Conservation (phyloP, 2,888 invertebrate genomes). For the Heliconius cydno region DNA sequence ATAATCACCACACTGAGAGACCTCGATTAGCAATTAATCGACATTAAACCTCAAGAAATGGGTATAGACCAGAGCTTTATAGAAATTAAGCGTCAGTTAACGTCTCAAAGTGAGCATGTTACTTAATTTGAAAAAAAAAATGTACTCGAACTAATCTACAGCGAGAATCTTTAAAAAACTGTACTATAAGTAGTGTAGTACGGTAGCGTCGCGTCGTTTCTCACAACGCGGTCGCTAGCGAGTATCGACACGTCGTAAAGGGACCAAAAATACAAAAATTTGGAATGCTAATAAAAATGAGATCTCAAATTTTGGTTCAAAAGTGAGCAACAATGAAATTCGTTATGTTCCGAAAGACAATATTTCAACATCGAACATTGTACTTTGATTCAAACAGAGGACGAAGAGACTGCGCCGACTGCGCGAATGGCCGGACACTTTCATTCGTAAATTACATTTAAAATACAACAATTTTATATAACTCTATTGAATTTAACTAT, state of each 20-base stretch:
- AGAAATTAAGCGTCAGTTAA: not conserved
- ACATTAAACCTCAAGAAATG: not conserved
- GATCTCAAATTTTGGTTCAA: constrained; percentile 80
- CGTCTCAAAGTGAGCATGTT: not conserved
- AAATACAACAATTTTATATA: constrained; percentile 74
- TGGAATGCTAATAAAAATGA: constrained; percentile 64
- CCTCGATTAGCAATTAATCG: not conserved
- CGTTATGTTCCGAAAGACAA: constrained; percentile 66
- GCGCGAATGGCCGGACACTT: constrained; percentile 73
- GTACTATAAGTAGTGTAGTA: not conserved
- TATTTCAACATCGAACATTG: constrained; percentile 59
- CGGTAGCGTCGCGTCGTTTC: too few species aligned
- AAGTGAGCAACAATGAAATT: constrained; percentile 76
- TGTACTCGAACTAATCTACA: not conserved
- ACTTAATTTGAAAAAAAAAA: not conserved
- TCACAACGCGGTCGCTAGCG: constrained; percentile 14
- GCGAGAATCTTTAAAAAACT: not conserved
- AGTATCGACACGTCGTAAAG: constrained; percentile 6
- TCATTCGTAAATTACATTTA: constrained; percentile 72
- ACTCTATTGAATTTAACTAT: constrained; percentile 78
- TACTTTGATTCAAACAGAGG: constrained; percentile 66
- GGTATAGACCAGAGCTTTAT: not conserved
- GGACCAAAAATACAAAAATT: constrained; percentile 24
- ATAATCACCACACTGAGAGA: constrained; percentile 7
- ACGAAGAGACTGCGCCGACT: not conserved